A percentile compares a stretch with the other conserved stretches of the same genome.
Conservation (phyloP, 1,140 invertebrate genomes). For the Argopecten irradians region DNA sequence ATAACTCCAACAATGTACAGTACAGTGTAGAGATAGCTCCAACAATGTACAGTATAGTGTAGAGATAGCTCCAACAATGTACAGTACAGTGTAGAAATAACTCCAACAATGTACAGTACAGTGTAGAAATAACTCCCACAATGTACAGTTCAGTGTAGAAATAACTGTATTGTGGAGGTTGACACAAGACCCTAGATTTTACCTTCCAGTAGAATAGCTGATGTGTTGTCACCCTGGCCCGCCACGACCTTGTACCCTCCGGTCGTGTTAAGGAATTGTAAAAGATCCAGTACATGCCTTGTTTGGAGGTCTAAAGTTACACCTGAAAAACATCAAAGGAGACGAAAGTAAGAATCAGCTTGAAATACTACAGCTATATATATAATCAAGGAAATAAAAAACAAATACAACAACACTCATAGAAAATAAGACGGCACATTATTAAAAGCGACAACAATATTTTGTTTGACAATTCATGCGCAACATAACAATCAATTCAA, state of each 20-base stretch:
- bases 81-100: too few species aligned
- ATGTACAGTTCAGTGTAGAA: not conserved
- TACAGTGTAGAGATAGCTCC: too few species aligned
- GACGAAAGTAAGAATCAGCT: not conserved
- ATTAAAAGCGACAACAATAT: not conserved
- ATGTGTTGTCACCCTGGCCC: slow-evolving; percentile 13
- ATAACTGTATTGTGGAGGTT: not conserved
- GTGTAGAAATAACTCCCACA: not conserved
- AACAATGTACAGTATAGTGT: too few species aligned
- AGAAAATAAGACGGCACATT: not conserved
- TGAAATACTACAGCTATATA: not conserved
- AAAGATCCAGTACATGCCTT: slow-evolving; percentile 33
- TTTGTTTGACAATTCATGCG: not conserved
- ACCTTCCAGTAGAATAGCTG: slow-evolving; percentile 38
- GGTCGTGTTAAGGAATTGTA: slow-evolving; percentile 24
- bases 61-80: too few species aligned
- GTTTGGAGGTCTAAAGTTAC: slow-evolving; percentile 30
- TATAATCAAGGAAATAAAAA: not conserved
- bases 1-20: too few species aligned
- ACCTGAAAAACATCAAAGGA: slow-evolving; percentile 20
- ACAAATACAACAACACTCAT: not conserved
- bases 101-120: not conserved
- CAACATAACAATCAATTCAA: not conserved
- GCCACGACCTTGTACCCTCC: slow-evolving; percentile 29
- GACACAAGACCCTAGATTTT: not conserved